A percentile compares a stretch with the other conserved stretches of the same genome.
Evolutionary conservation across 2,888 invertebrate species (phyloP).

Genomic region (Phania funesta): DNA sequence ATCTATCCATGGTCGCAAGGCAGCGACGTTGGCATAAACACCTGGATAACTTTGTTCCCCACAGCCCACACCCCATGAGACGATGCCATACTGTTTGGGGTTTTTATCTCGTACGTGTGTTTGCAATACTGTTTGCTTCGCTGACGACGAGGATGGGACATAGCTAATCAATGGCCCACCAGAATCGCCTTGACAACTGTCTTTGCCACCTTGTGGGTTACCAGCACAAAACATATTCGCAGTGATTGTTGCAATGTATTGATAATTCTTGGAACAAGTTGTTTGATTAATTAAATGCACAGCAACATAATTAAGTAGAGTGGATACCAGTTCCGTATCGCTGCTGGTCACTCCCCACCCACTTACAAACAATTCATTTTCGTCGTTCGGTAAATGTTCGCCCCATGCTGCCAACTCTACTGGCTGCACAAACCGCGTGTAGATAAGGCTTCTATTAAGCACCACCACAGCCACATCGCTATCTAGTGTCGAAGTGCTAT

Average conservation of each 20-base stretch:
- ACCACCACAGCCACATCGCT: slow-evolving; percentile 74
- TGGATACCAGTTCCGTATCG: slow-evolving; percentile 70
- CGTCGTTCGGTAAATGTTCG: slow-evolving; percentile 61
- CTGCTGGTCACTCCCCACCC: slow-evolving; percentile 75
- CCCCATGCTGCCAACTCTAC: too few species aligned
- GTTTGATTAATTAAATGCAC: slow-evolving; percentile 69
- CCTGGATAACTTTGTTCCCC: slow-evolving; percentile 74
- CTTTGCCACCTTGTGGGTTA: slow-evolving; percentile 69
- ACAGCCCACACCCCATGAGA: slow-evolving; percentile 76
- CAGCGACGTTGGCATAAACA: too few species aligned
- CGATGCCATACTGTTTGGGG: slow-evolving; percentile 73
- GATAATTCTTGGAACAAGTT: slow-evolving; percentile 71
- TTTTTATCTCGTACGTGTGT: background rate
- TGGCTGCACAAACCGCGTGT: slow-evolving; percentile 70
- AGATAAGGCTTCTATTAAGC: slow-evolving; percentile 71
- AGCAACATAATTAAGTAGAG: slow-evolving; percentile 71
- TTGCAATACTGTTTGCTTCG: background rate
- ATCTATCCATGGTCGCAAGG: slow-evolving; percentile 74
- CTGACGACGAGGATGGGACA: background rate
- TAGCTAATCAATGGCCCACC: slow-evolving; percentile 75
- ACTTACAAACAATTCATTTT: slow-evolving; percentile 71
- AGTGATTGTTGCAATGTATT: slow-evolving; percentile 72
- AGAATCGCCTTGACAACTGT: slow-evolving; percentile 76
- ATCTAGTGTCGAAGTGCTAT: slow-evolving; percentile 71
- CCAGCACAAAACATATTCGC: slow-evolving; percentile 76